These are phyloP conservation scores for Anneissia japonica DNA, from an alignment of 35 echinoderm and acorn worm species.

Conservation along the genomic window DNA sequence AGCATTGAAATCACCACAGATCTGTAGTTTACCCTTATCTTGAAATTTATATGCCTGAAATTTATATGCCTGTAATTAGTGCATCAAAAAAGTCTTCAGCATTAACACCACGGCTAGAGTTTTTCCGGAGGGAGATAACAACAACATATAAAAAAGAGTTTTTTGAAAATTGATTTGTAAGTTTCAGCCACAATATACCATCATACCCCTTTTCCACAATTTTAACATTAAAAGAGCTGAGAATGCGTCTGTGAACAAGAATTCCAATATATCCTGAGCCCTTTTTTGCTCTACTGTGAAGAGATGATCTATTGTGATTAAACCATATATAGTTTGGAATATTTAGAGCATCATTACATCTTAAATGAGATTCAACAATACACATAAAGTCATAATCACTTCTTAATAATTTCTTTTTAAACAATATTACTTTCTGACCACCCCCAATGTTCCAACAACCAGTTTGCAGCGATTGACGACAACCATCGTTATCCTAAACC, in stretches of 20 bases:
- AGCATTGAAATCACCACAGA: too few relatives aligned
- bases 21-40: background rate
- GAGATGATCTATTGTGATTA: too few relatives aligned
- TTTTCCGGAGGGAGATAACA: background rate
- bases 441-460: too few relatives aligned
- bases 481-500: conserved; percentile 2
- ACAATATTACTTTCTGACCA: too few relatives aligned
- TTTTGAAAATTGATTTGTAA: background rate
- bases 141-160: conserved; percentile 6
- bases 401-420: too few relatives aligned
- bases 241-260: background rate
- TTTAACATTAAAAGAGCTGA: background rate
- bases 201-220: background rate
- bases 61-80: background rate
- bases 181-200: background rate
- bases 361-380: too few relatives aligned
- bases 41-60: conserved; percentile 8
- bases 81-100: conserved; percentile 14
- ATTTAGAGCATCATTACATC: too few relatives aligned
- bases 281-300: background rate
- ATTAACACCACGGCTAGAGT: background rate
- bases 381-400: too few relatives aligned
- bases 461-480: too few relatives aligned
- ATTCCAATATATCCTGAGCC: background rate
- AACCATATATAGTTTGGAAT: too few relatives aligned